phyloP scores from a whole-genome alignment of 1,140 invertebrate species.

The Pemphigus obesinymphae region DNA sequence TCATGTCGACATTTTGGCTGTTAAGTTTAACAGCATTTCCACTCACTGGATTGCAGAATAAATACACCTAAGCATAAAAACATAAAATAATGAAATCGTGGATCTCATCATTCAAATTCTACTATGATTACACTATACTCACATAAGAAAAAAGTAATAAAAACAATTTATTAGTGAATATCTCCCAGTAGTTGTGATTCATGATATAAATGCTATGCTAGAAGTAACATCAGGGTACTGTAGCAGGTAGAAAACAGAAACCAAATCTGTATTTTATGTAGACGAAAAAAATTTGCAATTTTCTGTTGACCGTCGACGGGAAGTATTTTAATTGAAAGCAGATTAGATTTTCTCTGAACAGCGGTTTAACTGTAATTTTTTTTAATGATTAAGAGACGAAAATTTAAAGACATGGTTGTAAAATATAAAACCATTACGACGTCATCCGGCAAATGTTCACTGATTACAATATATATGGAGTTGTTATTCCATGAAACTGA shows the following conservation, averaged over 20 bases:
- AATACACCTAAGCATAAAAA: background rate
- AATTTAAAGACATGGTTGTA: background rate
- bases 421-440: background rate
- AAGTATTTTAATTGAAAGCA: background rate
- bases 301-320: background rate
- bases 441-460: slow-evolving; percentile 22
- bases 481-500: background rate
- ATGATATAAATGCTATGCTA: background rate
- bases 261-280: background rate
- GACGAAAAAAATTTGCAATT: background rate
- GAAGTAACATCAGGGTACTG: background rate
- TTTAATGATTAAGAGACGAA: no score
- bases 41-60: background rate
- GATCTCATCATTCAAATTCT: no score
- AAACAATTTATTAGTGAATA: background rate
- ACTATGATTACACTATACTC: background rate
- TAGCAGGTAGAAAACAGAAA: background rate
- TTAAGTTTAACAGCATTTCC: slow-evolving; percentile 71
- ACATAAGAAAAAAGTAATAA: background rate
- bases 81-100: no score
- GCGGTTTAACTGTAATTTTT: no score
- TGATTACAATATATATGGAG: background rate
- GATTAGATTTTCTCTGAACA: no score
- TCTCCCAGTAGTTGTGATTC: slow-evolving; percentile 3
- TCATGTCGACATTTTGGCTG: slow-evolving; percentile 72